Evolutionary conservation across 2,113 vertebrate genomes (phyloP), one percentile per base, ranked within the genome.

Genomic region (Zosterops japonicus): DNA sequence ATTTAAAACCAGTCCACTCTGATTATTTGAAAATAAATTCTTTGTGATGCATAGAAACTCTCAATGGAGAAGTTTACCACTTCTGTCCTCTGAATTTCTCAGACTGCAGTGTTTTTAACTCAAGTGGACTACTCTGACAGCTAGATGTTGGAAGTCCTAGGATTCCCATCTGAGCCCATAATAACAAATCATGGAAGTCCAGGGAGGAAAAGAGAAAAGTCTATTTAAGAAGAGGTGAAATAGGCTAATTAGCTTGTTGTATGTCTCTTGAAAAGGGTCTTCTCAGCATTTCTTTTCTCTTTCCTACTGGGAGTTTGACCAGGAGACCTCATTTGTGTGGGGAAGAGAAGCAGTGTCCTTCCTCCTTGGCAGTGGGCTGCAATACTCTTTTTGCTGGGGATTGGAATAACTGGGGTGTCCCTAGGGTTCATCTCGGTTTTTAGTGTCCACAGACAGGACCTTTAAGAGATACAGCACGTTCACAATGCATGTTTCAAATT

Each of bases 71-170:
- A 61, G 5, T 70, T 89, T 82, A 47, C 5, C 8, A 13, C 12
- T 53, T 42, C 8, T 68, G 44, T 41, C 24, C 20, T 68, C 39
- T 68, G 61, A 81, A 53, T n/a, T 55, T 87, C 22, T 81, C 49
- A 79, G 4, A 15, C 7, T 83, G 22, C 7, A 21, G 2, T 47
- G 77, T 78, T 75, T 84, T 84, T 78, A 75, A 75, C 29, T 70
- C 29, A 80, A 13, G 29, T 3, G 6, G 16, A 31, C 28, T 46
- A 10, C 15, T 77, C 25, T 0, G 0, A 57, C 22, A 46, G 10
- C 14, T 4, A 64, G 21, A 39, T 33, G 3, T 57, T 63, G 35
- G 23, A 78, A 75, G 8, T 41, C 36, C 18, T 47, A 24, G 24
- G 39, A 82, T 75, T 87, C 29, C 35, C 39, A 55, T 19, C 16